Evolutionary conservation across 1,140 invertebrate species (phyloP).

Genomic region (Drosophila tropicalis): DNA sequence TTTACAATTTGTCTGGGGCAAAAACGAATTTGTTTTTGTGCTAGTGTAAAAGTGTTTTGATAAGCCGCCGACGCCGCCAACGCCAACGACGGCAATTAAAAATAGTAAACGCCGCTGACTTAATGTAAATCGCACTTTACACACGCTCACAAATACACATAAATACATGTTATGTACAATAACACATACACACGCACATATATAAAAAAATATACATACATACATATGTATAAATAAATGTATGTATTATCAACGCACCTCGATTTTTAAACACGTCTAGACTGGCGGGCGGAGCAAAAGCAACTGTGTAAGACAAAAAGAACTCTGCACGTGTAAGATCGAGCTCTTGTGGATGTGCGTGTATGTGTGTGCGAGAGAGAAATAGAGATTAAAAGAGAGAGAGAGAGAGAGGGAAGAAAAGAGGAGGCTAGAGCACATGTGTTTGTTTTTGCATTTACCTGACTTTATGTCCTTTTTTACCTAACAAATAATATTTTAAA

Average conservation of each 20-base stretch:
- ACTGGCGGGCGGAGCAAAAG: conserved; percentile 67
- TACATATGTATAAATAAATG: not conserved
- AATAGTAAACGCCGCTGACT: conserved; percentile 32
- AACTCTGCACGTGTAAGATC: conserved; percentile 22
- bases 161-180: not conserved
- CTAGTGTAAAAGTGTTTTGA: conserved; percentile 44
- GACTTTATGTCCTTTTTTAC: conserved; percentile 44
- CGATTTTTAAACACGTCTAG: conserved; percentile 69
- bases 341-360: not conserved
- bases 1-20: conserved; percentile 68
- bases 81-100: conserved; percentile 36
- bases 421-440: conserved; percentile 1
- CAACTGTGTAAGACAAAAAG: conserved; percentile 29
- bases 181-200: not conserved
- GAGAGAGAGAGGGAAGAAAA: conserved; percentile 22
- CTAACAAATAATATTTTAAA: conserved; percentile 41
- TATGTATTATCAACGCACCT: conserved; percentile 71
- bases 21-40: conserved; percentile 22
- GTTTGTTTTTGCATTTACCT: conserved; percentile 47
- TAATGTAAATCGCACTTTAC: conserved; percentile 43
- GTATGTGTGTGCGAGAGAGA: not conserved
- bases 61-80: conserved; percentile 42
- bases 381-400: conserved; percentile 13
- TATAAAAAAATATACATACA: not conserved
- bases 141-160: conserved; percentile 48